Percentiles rank a stretch among this genome's conserved stretches.
phyloP scores from a whole-genome alignment of 2,888 invertebrate species.

The Sarcophaga variegata region DNA sequence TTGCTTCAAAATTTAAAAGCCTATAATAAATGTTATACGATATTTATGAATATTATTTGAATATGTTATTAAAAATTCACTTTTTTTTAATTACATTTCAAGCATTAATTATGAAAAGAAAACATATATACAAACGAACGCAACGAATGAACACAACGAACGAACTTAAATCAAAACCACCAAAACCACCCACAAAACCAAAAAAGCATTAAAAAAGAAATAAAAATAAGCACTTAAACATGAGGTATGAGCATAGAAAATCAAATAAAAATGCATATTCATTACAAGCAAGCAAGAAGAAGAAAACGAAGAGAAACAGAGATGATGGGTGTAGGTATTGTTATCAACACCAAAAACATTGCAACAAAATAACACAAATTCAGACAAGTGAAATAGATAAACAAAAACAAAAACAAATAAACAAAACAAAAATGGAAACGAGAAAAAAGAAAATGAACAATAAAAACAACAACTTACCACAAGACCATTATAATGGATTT shows the following conservation, averaged over 20 bases:
- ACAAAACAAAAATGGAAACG: slow-evolving; percentile 12
- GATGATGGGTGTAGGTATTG: neutral
- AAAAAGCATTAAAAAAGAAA: slow-evolving; percentile 26
- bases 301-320: neutral
- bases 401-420: slow-evolving; percentile 10
- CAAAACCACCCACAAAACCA: slow-evolving; percentile 21
- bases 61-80: slow-evolving; percentile 42
- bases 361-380: slow-evolving; percentile 31
- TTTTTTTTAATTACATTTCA: slow-evolving; percentile 25
- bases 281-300: slow-evolving; percentile 17
- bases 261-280: slow-evolving; percentile 25
- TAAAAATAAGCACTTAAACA: no score
- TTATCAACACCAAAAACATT: neutral
- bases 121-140: neutral
- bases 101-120: slow-evolving; percentile 31
- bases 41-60: neutral
- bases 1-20: neutral
- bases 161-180: slow-evolving; percentile 17
- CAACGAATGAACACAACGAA: neutral
- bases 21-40: neutral
- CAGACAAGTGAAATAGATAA: slow-evolving; percentile 40
- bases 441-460: slow-evolving; percentile 34
- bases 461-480: slow-evolving; percentile 76
- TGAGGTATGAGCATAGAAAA: no score
- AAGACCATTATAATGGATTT: slow-evolving; percentile 78